Evolutionary conservation across 1,140 invertebrate species (phyloP).

Genomic region (Pseudomyrmex pallidus): DNA sequence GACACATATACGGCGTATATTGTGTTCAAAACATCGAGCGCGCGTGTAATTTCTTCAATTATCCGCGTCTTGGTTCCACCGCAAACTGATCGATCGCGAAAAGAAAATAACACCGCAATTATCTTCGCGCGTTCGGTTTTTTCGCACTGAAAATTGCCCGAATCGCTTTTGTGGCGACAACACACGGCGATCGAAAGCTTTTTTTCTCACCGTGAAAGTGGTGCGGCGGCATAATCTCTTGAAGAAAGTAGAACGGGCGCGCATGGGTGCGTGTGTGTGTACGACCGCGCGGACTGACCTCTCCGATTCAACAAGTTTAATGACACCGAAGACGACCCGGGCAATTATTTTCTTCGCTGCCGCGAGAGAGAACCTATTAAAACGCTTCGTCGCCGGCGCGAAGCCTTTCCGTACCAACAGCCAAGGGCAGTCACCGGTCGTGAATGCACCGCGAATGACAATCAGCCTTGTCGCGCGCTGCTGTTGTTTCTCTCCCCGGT

Average conservation of each 20-base stretch:
- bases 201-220: constrained; percentile 25
- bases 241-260: constrained; percentile 39
- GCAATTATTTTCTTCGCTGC: constrained; percentile 65
- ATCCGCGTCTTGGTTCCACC: not conserved
- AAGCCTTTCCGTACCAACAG: constrained; percentile 62
- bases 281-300: constrained; percentile 44
- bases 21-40: not conserved
- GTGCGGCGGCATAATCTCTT: not conserved
- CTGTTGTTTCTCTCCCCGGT: constrained; percentile 30
- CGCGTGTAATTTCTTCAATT: not conserved
- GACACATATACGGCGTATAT: not conserved
- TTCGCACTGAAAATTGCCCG: constrained; percentile 25
- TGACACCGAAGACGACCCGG: constrained; percentile 62
- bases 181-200: not conserved
- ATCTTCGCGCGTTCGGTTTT: not conserved
- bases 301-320: constrained; percentile 69
- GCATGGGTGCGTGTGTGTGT: too few species aligned
- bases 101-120: constrained; percentile 28
- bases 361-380: constrained; percentile 54
- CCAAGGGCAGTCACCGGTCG: constrained; percentile 71
- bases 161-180: constrained; percentile 13
- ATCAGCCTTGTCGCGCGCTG: constrained; percentile 38
- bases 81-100: constrained; percentile 18
- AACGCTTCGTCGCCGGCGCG: constrained; percentile 63
- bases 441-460: constrained; percentile 65